These are phyloP conservation scores for Glareola pratincola DNA, from an alignment of 2,113 vertebrate genomes.

Conservation along the genomic window DNA sequence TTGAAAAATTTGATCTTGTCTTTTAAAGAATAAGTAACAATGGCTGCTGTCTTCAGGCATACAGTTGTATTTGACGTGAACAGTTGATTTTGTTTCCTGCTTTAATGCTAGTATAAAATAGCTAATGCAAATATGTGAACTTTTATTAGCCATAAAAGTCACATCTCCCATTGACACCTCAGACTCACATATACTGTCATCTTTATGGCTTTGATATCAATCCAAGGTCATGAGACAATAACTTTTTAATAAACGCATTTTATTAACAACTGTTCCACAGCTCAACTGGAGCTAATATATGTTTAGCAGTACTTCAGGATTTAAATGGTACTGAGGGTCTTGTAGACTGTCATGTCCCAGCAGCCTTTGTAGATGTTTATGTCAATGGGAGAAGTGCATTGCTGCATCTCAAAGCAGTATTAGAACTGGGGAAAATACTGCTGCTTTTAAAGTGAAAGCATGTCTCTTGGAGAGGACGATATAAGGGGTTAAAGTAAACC, in stretches of 20 bases:
- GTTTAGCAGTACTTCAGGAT: neutral
- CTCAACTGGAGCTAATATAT: neutral
- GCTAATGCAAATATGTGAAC: neutral
- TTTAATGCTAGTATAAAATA: neutral
- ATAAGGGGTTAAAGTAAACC: no score
- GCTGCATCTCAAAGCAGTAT: neutral
- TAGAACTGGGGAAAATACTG: neutral
- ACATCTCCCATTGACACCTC: neutral
- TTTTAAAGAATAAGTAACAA: neutral
- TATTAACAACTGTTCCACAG: neutral
- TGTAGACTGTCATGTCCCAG: neutral
- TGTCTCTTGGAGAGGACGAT: neutral
- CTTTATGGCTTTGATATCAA: neutral
- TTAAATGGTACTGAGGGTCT: neutral
- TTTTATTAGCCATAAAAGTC: neutral
- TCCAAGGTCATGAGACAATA: neutral
- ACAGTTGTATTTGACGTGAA: neutral
- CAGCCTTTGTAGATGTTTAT: neutral
- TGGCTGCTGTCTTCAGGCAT: neutral
- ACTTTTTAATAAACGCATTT: neutral
- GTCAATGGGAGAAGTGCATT: neutral
- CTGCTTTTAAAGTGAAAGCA: neutral
- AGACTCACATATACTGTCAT: neutral
- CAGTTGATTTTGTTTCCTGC: neutral
- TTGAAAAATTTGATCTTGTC: neutral